phyloP scores from a whole-genome alignment of 2,113 vertebrate genomes.

The Pomatostomus ruficeps region DNA sequence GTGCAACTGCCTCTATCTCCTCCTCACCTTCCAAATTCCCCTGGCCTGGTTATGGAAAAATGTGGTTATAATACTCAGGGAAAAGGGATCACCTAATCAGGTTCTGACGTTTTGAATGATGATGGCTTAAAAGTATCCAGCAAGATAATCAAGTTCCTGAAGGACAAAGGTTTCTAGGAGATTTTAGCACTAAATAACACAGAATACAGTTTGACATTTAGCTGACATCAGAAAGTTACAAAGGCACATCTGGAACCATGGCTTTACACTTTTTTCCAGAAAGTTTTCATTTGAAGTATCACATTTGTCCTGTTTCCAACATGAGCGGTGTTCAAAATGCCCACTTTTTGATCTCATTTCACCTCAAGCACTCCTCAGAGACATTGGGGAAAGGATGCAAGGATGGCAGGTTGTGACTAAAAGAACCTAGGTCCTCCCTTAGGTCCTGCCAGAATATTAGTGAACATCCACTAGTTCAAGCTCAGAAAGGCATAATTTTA shows the following conservation, averaged over 20 bases:
- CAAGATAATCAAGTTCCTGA: neutral
- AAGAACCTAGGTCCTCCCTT: neutral
- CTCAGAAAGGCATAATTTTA: neutral
- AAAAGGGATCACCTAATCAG: neutral
- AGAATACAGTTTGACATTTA: neutral
- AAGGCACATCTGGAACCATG: neutral
- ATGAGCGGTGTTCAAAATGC: rapidly evolving
- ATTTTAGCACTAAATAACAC: neutral
- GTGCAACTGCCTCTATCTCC: neutral
- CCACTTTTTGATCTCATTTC: neutral
- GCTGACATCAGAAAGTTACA: neutral
- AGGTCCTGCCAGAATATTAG: neutral
- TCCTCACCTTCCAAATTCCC: neutral
- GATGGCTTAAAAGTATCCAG: neutral
- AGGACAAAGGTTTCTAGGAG: neutral
- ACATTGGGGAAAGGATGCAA: neutral
- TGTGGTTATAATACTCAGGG: neutral
- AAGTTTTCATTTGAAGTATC: neutral
- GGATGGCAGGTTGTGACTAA: neutral
- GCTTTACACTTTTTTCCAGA: neutral
- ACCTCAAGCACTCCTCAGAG: neutral
- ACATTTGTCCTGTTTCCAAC: neutral
- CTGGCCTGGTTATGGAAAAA: neutral
- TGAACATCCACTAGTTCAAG: neutral
- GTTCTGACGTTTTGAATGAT: neutral